A percentile compares a stretch with the other conserved stretches of the same genome.
phyloP scores from a whole-genome alignment of 2,797 vertebrate genomes.

The Aulostomus chinensis region DNA sequence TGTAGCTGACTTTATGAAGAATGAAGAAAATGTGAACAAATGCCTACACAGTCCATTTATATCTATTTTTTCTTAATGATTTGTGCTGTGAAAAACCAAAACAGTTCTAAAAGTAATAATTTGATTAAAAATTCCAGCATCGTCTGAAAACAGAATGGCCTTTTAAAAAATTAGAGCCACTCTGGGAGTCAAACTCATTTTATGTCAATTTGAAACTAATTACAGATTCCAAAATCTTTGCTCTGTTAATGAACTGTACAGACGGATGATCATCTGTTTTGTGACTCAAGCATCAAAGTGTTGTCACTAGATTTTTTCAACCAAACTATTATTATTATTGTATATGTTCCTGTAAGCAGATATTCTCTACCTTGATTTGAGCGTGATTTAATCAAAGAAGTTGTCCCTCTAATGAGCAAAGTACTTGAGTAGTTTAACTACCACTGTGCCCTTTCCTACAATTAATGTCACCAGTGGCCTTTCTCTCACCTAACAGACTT shows the following conservation, averaged over 20 bases:
- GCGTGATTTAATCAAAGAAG: constrained; percentile 14
- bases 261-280: background rate
- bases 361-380: constrained; percentile 5
- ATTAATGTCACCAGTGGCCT: constrained; percentile 23
- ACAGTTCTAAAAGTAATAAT: background rate
- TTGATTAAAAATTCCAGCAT: background rate
- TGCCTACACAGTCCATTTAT: no score
- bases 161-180: background rate
- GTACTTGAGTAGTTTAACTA: background rate
- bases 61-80: background rate
- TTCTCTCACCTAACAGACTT: constrained; percentile 49
- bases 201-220: background rate
- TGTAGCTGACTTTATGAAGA: no score
- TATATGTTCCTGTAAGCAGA: no score
- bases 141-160: background rate
- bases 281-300: no score
- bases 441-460: background rate
- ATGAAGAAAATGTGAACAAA: no score
- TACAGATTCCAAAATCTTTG: constrained; percentile 2
- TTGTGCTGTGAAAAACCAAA: background rate
- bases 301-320: no score
- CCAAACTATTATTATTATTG: no score
- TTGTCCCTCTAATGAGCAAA: constrained; percentile 10
- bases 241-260: background rate
- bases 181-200: background rate